A percentile compares a stretch with the other conserved stretches of the same genome.
Evolutionary conservation across 1,140 invertebrate genomes (phyloP).

Genomic region (Megalonaias nervosa): DNA sequence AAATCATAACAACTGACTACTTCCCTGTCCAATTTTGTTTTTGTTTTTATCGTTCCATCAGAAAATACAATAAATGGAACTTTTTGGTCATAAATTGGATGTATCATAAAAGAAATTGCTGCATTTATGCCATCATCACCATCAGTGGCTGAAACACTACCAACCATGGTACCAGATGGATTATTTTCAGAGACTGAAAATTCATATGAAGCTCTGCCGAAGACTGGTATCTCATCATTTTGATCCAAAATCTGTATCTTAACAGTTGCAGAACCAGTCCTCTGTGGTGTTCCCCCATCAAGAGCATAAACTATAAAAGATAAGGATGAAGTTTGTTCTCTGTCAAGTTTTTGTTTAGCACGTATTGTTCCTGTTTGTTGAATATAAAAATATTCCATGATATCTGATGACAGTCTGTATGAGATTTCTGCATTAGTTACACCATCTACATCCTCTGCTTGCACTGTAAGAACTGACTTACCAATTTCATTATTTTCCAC

Average conservation of each 20-base stretch:
- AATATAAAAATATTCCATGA: constrained; percentile 22
- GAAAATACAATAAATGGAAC: constrained; percentile 33
- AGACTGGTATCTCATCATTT: constrained; percentile 51
- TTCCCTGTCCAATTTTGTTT: constrained; percentile 82
- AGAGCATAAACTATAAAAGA: constrained; percentile 21
- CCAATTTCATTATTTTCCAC: constrained; percentile 51
- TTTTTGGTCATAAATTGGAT: constrained; percentile 9
- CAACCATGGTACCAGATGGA: constrained; percentile 32
- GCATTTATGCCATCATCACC: constrained; percentile 32
- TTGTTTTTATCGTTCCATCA: constrained; percentile 31
- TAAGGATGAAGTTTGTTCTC: constrained; percentile 26
- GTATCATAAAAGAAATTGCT: constrained; percentile 24
- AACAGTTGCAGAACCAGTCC: constrained; percentile 27
- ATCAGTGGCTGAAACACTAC: constrained; percentile 20
- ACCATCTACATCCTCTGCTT: constrained; percentile 36
- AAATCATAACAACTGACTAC: constrained; percentile 81
- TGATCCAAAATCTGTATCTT: constrained; percentile 46
- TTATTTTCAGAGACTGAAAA: constrained; percentile 43
- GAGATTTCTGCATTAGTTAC: constrained; percentile 20
- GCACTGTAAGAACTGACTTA: constrained; percentile 31
- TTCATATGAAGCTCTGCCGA: constrained; percentile 27
- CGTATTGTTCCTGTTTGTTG: constrained; percentile 59
- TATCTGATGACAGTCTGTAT: constrained; percentile 18
- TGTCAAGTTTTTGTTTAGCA: constrained; percentile 22
- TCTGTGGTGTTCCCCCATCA: constrained; percentile 6